phyloP scores from a whole-genome alignment of 37 sponge, comb jelly and placozoan genomes.

The Eunapius fragilis region DNA sequence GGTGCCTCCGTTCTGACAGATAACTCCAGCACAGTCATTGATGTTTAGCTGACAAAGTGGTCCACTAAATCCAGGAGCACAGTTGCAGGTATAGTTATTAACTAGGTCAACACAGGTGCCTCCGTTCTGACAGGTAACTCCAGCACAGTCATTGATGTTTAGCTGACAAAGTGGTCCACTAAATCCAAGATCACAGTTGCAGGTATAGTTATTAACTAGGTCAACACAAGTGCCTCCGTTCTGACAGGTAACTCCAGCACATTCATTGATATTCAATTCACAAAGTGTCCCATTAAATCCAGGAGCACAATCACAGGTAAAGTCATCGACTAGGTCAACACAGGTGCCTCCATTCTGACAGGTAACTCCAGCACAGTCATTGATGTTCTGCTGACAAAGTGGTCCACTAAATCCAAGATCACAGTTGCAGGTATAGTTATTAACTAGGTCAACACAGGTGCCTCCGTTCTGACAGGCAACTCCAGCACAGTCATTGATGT shows the following conservation, averaged over 20 bases:
- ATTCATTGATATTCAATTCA: conserved; percentile 58
- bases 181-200: conserved; percentile 56
- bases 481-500: conserved; percentile 33
- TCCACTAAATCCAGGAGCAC: conserved; percentile 53
- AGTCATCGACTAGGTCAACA: conserved; percentile 8
- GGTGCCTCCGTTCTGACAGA: conserved; percentile 36
- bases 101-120: conserved; percentile 57
- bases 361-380: conserved; percentile 39
- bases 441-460: conserved; percentile 45
- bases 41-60: conserved; percentile 40
- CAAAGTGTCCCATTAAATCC: conserved; percentile 66
- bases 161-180: conserved; percentile 11
- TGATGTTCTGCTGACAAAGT: conserved; percentile 42
- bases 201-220: conserved; percentile 13
- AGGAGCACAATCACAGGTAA: conserved; percentile 38
- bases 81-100: conserved; percentile 22
- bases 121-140: conserved; percentile 41
- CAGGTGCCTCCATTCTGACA: conserved; percentile 69
- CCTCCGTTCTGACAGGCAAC: conserved; percentile 51
- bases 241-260: neutral
- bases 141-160: conserved; percentile 53
- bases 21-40: conserved; percentile 34
- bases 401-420: conserved; percentile 40
- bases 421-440: conserved; percentile 41
- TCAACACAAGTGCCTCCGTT: conserved; percentile 26